A percentile compares a stretch with the other conserved stretches of the same genome.
phyloP scores from a whole-genome alignment of 2,888 invertebrate species.

The Callosobruchus maculatus region DNA sequence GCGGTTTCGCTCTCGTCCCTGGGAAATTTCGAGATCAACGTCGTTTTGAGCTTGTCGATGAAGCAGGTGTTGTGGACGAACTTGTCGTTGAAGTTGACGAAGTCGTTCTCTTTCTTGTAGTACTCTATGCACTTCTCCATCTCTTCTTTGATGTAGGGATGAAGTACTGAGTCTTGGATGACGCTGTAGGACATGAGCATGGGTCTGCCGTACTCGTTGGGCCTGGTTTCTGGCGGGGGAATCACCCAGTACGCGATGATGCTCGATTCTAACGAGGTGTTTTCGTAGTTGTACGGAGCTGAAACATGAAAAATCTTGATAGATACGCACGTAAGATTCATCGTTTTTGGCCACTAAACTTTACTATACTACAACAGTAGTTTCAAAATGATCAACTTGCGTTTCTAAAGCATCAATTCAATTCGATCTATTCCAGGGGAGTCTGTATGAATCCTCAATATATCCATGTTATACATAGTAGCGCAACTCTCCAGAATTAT shows the following conservation, averaged over 20 bases:
- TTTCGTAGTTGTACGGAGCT: slow-evolving; percentile 83
- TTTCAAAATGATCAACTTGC: too few relatives aligned
- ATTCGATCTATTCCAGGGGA: too few relatives aligned
- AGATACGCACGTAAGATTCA: too few relatives aligned
- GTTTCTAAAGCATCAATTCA: too few relatives aligned
- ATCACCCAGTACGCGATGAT: slow-evolving; percentile 90
- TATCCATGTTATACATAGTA: too few relatives aligned
- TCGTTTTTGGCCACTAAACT: too few relatives aligned
- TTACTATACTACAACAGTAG: too few relatives aligned
- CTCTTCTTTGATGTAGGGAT: slow-evolving; percentile 78
- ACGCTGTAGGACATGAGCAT: slow-evolving; percentile 86
- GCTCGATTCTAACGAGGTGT: slow-evolving; percentile 75
- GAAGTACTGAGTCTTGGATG: slow-evolving; percentile 75
- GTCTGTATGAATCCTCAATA: too few relatives aligned
- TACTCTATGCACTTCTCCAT: slow-evolving; percentile 83
- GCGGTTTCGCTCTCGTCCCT: slow-evolving; percentile 69
- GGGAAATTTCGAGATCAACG: slow-evolving; percentile 77
- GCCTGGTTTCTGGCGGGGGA: slow-evolving; percentile 91
- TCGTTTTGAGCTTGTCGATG: slow-evolving; percentile 81
- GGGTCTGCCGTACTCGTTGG: slow-evolving; percentile 89
- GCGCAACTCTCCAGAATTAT: too few relatives aligned
- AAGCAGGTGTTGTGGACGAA: slow-evolving; percentile 70
- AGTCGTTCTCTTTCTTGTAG: slow-evolving; percentile 68
- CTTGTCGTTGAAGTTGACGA: slow-evolving; percentile 63
- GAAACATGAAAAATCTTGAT: too few relatives aligned